Percentiles rank a stretch among this genome's conserved stretches.
phyloP scores from a whole-genome alignment of 2,888 invertebrate genomes.

The Gerris lacustris region DNA sequence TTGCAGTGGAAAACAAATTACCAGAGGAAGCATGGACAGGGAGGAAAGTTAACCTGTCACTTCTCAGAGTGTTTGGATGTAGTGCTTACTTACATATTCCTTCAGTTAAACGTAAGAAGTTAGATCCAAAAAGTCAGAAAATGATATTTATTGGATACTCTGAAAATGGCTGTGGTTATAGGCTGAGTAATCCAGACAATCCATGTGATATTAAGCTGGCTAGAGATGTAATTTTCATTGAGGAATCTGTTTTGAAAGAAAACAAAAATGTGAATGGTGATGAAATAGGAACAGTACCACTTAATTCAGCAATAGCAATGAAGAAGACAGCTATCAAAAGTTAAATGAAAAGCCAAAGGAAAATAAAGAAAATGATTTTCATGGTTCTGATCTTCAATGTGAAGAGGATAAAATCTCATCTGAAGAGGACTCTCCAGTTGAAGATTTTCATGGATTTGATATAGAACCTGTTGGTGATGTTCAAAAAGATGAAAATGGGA shows the following conservation, averaged over 20 bases:
- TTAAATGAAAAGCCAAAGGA: no score
- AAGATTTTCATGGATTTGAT: not conserved
- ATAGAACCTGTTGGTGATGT: not conserved
- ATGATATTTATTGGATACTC: slow-evolving; percentile 21
- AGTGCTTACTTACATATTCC: slow-evolving; percentile 16
- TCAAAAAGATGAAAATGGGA: not conserved
- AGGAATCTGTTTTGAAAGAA: not conserved
- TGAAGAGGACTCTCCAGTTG: not conserved
- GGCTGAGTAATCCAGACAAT: slow-evolving; percentile 12
- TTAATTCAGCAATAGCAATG: no score
- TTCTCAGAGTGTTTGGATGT: slow-evolving; percentile 22
- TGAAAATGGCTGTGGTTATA: slow-evolving; percentile 17
- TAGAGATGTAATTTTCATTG: not conserved
- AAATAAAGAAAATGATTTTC: no score
- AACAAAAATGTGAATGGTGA: no score
- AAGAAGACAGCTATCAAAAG: no score
- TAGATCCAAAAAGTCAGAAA: slow-evolving; percentile 10
- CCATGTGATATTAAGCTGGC: not conserved
- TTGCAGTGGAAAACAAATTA: slow-evolving; percentile 15
- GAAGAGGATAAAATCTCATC: not conserved
- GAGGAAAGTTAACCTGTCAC: slow-evolving; percentile 15
- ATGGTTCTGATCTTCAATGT: no score
- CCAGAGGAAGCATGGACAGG: slow-evolving; percentile 21
- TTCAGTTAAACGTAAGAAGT: slow-evolving; percentile 13
- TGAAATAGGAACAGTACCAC: no score